Percentiles rank a stretch among this genome's conserved stretches.
Conservation (phyloP, 2,113 vertebrate genomes). For the Dicentrarchus labrax region DNA sequence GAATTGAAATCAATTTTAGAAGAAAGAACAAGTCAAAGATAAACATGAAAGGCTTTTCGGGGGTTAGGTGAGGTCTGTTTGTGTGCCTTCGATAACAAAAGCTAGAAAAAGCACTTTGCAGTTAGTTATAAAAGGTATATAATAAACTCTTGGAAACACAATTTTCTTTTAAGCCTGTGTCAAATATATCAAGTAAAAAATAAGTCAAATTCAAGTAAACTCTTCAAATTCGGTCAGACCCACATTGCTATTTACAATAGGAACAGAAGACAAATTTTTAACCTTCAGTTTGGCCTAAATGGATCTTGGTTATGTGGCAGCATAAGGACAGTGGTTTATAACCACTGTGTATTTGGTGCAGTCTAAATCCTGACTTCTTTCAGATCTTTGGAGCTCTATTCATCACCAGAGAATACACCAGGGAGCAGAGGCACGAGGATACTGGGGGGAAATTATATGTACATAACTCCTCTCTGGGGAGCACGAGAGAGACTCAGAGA, state of each 20-base stretch:
- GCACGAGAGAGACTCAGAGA: background rate
- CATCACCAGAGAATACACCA: constrained; percentile 35
- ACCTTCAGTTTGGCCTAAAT: constrained; percentile 6
- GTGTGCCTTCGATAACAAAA: background rate
- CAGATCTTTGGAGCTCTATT: constrained; percentile 33
- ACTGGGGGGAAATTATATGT: background rate
- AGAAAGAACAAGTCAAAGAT: background rate
- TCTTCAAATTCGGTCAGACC: background rate
- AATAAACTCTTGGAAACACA: background rate
- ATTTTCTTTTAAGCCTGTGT: background rate
- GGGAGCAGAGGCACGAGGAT: constrained; percentile 26
- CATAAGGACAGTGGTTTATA: constrained; percentile 16
- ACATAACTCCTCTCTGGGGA: constrained; percentile 26
- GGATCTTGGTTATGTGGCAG: constrained; percentile 25
- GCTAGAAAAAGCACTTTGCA: background rate
- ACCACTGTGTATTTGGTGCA: constrained; percentile 30
- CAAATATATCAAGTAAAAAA: background rate
- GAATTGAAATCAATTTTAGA: background rate
- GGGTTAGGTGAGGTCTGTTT: background rate
- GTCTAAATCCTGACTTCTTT: constrained; percentile 44
- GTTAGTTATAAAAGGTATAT: background rate
- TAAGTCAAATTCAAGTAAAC: background rate
- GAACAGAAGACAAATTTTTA: background rate
- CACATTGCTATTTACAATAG: background rate
- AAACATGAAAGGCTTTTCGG: background rate